Conservation (phyloP, 2,888 invertebrate species). For the Melieria crassipennis region DNA sequence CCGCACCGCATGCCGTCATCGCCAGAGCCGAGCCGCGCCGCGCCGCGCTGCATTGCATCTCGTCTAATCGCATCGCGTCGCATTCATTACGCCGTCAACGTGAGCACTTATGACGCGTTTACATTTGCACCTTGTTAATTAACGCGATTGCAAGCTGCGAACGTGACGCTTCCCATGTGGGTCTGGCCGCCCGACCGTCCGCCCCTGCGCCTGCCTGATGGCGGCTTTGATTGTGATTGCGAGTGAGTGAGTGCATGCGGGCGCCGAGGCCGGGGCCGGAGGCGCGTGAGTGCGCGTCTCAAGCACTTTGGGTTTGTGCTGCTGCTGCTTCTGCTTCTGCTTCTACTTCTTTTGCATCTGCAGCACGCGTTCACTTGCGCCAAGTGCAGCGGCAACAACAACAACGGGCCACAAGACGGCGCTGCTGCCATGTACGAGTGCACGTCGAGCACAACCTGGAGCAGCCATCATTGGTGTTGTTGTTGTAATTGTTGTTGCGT, state of each 20-base stretch:
- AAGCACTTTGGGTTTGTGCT: constrained; percentile 14
- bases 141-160: constrained; percentile 60
- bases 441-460: background rate
- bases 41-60: background rate
- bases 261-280: background rate
- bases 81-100: constrained; percentile 62
- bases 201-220: background rate
- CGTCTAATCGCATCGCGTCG: constrained; percentile 36
- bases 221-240: constrained; percentile 11
- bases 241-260: background rate
- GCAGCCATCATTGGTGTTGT: constrained; percentile 31
- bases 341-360: background rate
- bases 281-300: constrained; percentile 11
- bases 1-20: constrained; percentile 7
- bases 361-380: too few species aligned
- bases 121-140: constrained; percentile 64
- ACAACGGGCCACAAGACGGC: too few species aligned
- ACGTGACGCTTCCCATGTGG: constrained; percentile 52
- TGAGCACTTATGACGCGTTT: constrained; percentile 58
- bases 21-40: background rate
- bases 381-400: too few species aligned
- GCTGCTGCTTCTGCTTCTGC: background rate
- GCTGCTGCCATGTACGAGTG: background rate
- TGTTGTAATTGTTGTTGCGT: constrained; percentile 17
- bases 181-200: constrained; percentile 16